Base-by-base conservation (phyloP, 2,797 vertebrate species). In the Sardinella longiceps region DNA sequence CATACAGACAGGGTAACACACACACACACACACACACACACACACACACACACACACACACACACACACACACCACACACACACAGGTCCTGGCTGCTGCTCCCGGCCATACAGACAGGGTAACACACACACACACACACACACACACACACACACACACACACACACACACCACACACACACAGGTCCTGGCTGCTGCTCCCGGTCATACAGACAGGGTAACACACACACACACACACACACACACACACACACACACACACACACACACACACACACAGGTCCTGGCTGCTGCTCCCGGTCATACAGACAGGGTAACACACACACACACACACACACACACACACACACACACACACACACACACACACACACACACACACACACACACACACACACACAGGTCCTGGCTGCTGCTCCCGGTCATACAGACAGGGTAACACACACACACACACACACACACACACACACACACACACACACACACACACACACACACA, bases 201-300 rank as follows among this genome's bases (percentile, higher is more conserved):
- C n/a, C n/a, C n/a, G n/a, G n/a, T n/a, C 80, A 90, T 90, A 90
- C 45, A 46, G 45, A 46, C 50, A 51, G 12, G 18, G 12, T 14
- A 87, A 85, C 85, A 50, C 70, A 11, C 28, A 82, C 30, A 81
- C n/a, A 53, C 6, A 39, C n/a, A 15, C 50, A 15, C 80, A 83
- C 53, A 63, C 14, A 20, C 45, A 74, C 83, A 82, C 58, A 82
- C 63, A 82, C n/a, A 82, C 28, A 33, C 11, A 70, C 45, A 46
- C 80, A 81, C 45, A 81, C 45, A 45, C 45, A 51, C 80, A 81
- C 45, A 50, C 48, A 50, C 48, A 48, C 46, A 48, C 46, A 48
- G n/a, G n/a, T n/a, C n/a, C n/a, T n/a, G n/a, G n/a, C n/a, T n/a
- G n/a, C n/a, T n/a, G n/a, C n/a, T n/a, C n/a, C 33, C n/a, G n/a